Conservation (phyloP, 2,113 vertebrate species). For the Neogobius melanostomus region DNA sequence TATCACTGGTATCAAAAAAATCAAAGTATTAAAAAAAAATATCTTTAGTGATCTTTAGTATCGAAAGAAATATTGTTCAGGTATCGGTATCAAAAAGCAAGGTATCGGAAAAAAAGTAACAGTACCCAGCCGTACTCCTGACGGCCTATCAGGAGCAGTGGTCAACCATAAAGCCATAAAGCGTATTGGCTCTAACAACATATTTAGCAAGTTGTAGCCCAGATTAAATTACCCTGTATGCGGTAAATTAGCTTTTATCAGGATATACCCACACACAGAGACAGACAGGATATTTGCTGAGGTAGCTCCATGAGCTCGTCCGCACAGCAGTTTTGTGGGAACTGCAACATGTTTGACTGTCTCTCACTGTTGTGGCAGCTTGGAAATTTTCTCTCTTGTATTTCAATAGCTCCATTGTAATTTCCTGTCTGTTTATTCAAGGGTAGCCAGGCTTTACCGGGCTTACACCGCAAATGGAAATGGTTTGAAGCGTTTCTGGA, state of each 20-base stretch:
- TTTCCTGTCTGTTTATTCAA: constrained; percentile 48
- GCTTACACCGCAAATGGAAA: constrained; percentile 49
- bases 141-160: too few relatives aligned
- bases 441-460: constrained; percentile 32
- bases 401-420: constrained; percentile 27
- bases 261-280: not conserved
- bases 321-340: constrained; percentile 18
- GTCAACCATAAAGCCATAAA: too few relatives aligned
- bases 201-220: not conserved
- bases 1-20: too few relatives aligned
- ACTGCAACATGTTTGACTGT: constrained; percentile 30
- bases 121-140: too few relatives aligned
- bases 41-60: too few relatives aligned
- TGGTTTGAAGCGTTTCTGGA: constrained; percentile 44
- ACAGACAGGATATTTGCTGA: constrained; percentile 8
- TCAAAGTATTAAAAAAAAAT: too few relatives aligned
- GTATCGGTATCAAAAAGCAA: too few relatives aligned
- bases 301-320: constrained; percentile 9
- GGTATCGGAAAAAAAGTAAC: too few relatives aligned
- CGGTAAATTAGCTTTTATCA: not conserved
- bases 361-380: constrained; percentile 12
- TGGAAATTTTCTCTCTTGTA: constrained; percentile 24
- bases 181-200: not conserved
- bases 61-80: too few relatives aligned
- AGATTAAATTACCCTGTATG: not conserved